These are phyloP conservation scores for Hymenopus coronatus DNA, from an alignment of 2,888 invertebrate species.

Conservation along the genomic window DNA sequence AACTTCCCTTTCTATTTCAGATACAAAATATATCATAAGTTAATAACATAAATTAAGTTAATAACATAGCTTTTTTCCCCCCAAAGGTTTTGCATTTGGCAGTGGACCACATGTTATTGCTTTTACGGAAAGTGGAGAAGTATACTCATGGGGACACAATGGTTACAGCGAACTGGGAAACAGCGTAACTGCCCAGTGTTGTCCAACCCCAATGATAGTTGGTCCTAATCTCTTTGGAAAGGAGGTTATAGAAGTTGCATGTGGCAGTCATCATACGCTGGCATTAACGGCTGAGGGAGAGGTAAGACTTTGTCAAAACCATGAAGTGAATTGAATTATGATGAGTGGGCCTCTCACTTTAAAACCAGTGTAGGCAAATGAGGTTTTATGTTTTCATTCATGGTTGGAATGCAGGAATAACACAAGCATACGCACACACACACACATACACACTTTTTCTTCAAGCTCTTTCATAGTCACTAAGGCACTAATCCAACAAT, in stretches of 20 bases:
- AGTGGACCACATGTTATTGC: slow-evolving; percentile 60
- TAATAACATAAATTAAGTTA: neutral
- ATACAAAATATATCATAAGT: neutral
- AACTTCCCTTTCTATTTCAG: neutral
- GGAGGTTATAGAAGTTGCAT: slow-evolving; percentile 53
- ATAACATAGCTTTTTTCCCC: neutral
- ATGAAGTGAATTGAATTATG: too few species aligned
- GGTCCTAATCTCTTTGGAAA: slow-evolving; percentile 49
- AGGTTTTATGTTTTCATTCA: too few species aligned
- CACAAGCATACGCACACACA: too few species aligned
- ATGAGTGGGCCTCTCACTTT: too few species aligned
- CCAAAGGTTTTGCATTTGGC: slow-evolving; percentile 53
- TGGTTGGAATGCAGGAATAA: too few species aligned
- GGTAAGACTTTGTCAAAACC: slow-evolving; percentile 42
- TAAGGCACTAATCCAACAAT: too few species aligned
- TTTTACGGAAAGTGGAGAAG: slow-evolving; percentile 52
- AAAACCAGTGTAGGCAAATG: too few species aligned
- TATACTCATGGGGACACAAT: slow-evolving; percentile 61
- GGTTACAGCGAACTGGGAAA: slow-evolving; percentile 58
- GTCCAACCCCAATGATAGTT: slow-evolving; percentile 50
- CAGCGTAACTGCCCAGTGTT: slow-evolving; percentile 52
- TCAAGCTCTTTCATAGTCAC: too few species aligned
- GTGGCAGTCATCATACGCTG: slow-evolving; percentile 59
- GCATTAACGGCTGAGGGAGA: slow-evolving; percentile 57
- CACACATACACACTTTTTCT: too few species aligned